These are phyloP conservation scores for Peromyscus polionotus DNA, from an alignment of 2,113 vertebrate species.

Conservation along the genomic window DNA sequence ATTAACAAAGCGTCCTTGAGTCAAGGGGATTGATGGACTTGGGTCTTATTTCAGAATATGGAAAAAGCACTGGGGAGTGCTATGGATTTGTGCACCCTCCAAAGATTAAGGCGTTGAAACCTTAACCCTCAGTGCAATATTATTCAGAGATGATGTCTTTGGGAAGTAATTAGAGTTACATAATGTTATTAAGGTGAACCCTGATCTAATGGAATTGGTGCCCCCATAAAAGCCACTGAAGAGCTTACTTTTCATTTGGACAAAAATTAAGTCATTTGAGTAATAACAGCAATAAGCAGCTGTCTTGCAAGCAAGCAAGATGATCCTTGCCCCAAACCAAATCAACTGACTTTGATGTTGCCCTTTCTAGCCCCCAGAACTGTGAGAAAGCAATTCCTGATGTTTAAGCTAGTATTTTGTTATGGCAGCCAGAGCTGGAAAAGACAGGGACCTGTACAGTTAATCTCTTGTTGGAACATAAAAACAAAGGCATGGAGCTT, in stretches of 20 bases:
- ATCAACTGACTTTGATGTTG: not conserved
- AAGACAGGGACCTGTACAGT: not conserved
- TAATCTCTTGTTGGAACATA: not conserved
- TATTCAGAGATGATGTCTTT: slow-evolving; percentile 15
- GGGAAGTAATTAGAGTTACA: not conserved
- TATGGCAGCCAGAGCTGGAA: not conserved
- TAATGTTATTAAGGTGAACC: not conserved
- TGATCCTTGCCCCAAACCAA: not conserved
- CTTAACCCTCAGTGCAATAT: not conserved
- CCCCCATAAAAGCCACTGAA: not conserved
- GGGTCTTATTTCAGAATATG: slow-evolving; percentile 28
- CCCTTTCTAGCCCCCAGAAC: not conserved
- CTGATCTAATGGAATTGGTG: not conserved
- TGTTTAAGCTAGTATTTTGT: slow-evolving; percentile 29
- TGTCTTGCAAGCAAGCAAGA: not conserved
- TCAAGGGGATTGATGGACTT: not conserved
- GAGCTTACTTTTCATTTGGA: not conserved
- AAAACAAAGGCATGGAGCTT: too few species aligned
- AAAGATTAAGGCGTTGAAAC: not conserved
- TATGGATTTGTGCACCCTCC: not conserved
- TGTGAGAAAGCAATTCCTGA: not conserved
- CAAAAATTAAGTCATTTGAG: slow-evolving; percentile 3
- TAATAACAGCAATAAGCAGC: not conserved
- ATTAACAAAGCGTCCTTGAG: not conserved
- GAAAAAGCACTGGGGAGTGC: not conserved